Evolutionary conservation across 1,140 invertebrate species (phyloP).

Genomic region (Oncopodura yosiiana): DNA sequence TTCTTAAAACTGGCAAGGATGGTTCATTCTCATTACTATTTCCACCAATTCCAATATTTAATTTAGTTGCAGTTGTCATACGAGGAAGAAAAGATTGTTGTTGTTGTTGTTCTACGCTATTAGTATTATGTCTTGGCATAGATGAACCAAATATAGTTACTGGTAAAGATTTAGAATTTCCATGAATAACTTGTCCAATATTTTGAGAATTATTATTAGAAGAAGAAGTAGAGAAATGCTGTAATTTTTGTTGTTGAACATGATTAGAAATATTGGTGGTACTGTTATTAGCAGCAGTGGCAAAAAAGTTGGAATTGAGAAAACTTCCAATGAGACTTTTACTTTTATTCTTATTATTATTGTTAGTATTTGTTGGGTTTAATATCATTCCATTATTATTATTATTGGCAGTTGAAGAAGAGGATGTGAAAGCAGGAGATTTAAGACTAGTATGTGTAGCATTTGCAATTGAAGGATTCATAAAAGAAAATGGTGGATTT

Average conservation of each 20-base stretch:
- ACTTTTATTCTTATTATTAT: not conserved
- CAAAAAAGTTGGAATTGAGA: constrained; percentile 16
- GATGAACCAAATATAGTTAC: constrained; percentile 29
- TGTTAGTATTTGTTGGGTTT: not conserved
- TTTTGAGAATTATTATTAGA: not conserved
- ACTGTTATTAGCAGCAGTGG: constrained; percentile 4
- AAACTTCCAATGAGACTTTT: constrained; percentile 1
- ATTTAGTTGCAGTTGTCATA: constrained; percentile 18
- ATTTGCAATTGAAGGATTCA: constrained; percentile 11
- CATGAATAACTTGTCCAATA: not conserved
- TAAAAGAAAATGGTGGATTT: constrained; percentile 2
- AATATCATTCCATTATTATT: not conserved
- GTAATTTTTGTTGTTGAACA: constrained; percentile 2
- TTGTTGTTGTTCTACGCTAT: constrained; percentile 3
- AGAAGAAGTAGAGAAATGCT: constrained; percentile 1
- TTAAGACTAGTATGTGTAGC: no score
- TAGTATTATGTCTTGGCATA: constrained; percentile 10
- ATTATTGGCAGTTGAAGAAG: not conserved
- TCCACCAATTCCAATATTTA: not conserved
- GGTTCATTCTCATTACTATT: constrained; percentile 8
- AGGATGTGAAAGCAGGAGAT: no score
- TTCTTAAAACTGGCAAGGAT: constrained; percentile 15
- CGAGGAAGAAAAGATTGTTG: constrained; percentile 30
- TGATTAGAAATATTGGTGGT: constrained; percentile 2
- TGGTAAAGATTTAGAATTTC: constrained; percentile 15